Base-by-base conservation (phyloP, 2,113 vertebrate genomes). In the Spea multiplicata region DNA sequence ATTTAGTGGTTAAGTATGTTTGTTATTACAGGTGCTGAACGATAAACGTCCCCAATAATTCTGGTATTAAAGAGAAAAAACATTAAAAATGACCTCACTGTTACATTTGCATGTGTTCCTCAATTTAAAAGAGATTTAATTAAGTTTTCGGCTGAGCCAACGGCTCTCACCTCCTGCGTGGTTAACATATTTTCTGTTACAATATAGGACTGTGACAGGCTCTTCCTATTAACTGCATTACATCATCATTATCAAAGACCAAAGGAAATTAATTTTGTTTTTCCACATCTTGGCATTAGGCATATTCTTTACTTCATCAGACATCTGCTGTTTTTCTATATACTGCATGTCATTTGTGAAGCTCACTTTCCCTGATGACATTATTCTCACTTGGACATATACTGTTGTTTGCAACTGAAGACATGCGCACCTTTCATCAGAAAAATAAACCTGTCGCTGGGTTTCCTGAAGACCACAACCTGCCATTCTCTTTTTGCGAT, bases 181-280 rank as follows among this genome's bases (percentile, higher is more conserved):
- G 89, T 80, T 71, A 88, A 84, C 82, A 74, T 91, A 92, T 89
- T 89, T 88, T 83, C 86, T 86, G 85, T 87, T 90, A 88, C 86
- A 92, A 91, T 88, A 81, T 84, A 85, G n/a, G 82, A 88, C 86
- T 82, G 30, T 89, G 88, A 89, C 92, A 91, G 88, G 82, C 85
- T 89, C 88, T 92, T 91, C 90, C 87, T 87, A 90, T 86, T 88
- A 91, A 86, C 88, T 79, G 79, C 90, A 93, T 93, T 88, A 93
- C 91, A 86, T 93, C 91, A 93, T 71, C 87, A 89, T 91, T 92
- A 93, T 93, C 92, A 93, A 92, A 93, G 91, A 89, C 53, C 83
- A 92, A 90, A 91, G 92, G 92, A 93, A 93, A 93, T 93, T 90
- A 92, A 92, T 91, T 91, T 87, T 92, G 87, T 91, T 93, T 92